Evolutionary conservation across 1,140 invertebrate species (phyloP), one percentile per base, ranked within the genome.

Genomic region (Hormaphis cornu): DNA sequence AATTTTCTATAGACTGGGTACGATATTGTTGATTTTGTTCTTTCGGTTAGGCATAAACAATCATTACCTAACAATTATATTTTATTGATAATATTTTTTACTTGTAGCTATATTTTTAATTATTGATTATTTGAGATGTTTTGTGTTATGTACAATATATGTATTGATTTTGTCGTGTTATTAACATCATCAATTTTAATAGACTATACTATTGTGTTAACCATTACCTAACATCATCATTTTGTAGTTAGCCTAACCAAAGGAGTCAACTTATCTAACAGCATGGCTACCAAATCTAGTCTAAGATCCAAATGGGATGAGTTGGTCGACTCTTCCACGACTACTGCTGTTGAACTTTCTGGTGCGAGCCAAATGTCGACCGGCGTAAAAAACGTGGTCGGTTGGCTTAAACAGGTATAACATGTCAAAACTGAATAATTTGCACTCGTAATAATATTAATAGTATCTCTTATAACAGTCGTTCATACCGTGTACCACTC

Each of bases 401-500:
- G 86, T 77, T 88, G 86, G 86, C 81, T 88, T 37, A 88, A 88
- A 81, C 86, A 88, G 86, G 86, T 86, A 56, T 30, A 58, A 35
- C 42, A 16, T 53, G 24, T 48, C 1, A 12, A 48, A 37, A n/a
- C 28, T n/a, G 1, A 35, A 58, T 20, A 16, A 37, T 37, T 56
- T 22, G 22, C 5, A 14, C 14, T 20, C 28, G 50, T n/a, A n/a
- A n/a, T n/a, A n/a, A n/a, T n/a, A n/a, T n/a, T n/a, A n/a, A n/a
- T n/a, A n/a, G n/a, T n/a, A n/a, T n/a, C n/a, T n/a, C n/a, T n/a
- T n/a, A n/a, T n/a, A n/a, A n/a, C n/a, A n/a, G n/a, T n/a, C n/a
- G n/a, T n/a, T n/a, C n/a, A n/a, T n/a, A n/a, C n/a, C n/a, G n/a
- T n/a, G n/a, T n/a, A n/a, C n/a, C n/a, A n/a, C n/a, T n/a, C n/a